These are phyloP conservation scores for Standfussiana lucernea DNA, from an alignment of 2,888 invertebrate species.

Conservation along the genomic window DNA sequence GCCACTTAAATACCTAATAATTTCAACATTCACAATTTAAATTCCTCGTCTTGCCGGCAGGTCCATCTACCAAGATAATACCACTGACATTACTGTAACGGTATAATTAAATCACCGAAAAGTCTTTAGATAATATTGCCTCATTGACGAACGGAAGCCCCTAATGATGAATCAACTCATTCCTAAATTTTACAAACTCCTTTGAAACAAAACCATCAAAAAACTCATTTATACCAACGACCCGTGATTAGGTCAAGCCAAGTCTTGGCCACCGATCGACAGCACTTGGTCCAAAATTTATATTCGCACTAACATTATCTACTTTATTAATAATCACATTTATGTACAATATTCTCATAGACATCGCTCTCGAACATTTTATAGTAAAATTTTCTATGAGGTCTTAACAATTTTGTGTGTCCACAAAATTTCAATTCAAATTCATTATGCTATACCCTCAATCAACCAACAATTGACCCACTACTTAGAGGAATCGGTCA, in stretches of 20 bases:
- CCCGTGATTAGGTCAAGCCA: constrained; percentile 51
- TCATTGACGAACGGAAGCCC: constrained; percentile 42
- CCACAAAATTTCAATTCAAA: constrained; percentile 57
- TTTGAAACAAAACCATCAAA: constrained; percentile 26
- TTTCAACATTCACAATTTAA: background rate
- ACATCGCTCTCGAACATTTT: constrained; percentile 58
- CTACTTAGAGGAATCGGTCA: constrained; percentile 71
- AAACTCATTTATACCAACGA: constrained; percentile 37
- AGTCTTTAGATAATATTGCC: background rate
- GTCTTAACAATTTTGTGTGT: constrained; percentile 47
- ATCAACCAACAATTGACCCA: constrained; percentile 72
- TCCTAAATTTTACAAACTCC: constrained; percentile 4
- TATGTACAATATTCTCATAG: constrained; percentile 73
- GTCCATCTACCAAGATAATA: constrained; percentile 12
- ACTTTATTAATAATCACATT: constrained; percentile 68
- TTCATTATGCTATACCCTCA: constrained; percentile 68
- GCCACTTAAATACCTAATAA: background rate
- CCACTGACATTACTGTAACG: background rate
- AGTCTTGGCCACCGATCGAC: constrained; percentile 81
- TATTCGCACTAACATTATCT: constrained; percentile 71
- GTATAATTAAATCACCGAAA: background rate
- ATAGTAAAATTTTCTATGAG: constrained; percentile 53
- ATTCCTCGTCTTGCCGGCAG: background rate
- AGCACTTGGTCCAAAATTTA: constrained; percentile 88
- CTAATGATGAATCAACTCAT: constrained; percentile 31